phyloP scores from a whole-genome alignment of 2,888 invertebrate genomes.

The Polymixis flavicincta region DNA sequence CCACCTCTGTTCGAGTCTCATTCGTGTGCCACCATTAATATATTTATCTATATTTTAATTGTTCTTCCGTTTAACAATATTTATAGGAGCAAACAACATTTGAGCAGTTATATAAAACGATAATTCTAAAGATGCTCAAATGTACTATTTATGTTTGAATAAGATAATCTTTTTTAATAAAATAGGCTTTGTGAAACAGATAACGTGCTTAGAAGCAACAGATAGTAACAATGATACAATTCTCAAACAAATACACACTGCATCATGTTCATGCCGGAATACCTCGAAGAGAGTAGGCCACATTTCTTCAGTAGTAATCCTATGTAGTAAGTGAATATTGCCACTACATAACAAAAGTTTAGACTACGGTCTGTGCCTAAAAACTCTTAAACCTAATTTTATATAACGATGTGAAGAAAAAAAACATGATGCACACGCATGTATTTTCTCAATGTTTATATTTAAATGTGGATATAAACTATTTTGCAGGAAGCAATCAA shows the following conservation, averaged over 20 bases:
- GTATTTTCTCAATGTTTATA: too few species aligned
- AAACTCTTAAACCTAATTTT: background rate
- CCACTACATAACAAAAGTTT: background rate
- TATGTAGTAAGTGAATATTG: background rate
- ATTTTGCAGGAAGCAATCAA: constrained; percentile 79
- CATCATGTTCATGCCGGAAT: background rate
- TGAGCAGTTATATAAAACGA: background rate
- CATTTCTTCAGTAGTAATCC: background rate
- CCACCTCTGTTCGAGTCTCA: too few species aligned
- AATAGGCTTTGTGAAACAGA: background rate
- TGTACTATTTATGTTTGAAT: constrained; percentile 1
- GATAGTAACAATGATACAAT: background rate
- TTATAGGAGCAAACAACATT: background rate
- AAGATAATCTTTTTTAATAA: constrained; percentile 1
- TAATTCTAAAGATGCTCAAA: background rate
- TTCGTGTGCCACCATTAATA: too few species aligned
- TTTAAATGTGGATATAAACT: background rate
- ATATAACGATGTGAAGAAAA: background rate
- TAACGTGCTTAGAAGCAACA: background rate
- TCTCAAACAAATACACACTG: background rate
- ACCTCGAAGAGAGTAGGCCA: background rate
- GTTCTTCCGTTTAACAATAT: background rate
- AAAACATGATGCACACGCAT: too few species aligned
- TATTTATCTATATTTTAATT: background rate
- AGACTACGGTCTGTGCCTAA: background rate